These are phyloP conservation scores for Dolichotis patagonum DNA, from an alignment of 2,113 vertebrate species.

Conservation along the genomic window DNA sequence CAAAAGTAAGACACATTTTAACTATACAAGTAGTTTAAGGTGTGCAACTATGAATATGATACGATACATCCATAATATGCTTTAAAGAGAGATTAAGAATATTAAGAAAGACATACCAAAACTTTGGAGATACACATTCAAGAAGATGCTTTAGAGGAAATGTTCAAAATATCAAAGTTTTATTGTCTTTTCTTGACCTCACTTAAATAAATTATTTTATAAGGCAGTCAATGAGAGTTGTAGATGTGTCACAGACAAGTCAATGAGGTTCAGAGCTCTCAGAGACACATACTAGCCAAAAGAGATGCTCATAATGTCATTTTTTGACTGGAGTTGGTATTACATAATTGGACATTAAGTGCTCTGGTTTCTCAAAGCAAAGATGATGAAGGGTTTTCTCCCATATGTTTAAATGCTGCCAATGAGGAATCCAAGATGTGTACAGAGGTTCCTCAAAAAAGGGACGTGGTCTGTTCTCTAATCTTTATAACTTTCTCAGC, in stretches of 20 bases:
- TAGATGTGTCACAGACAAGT: not conserved
- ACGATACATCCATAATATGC: not conserved
- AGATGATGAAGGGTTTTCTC: not conserved
- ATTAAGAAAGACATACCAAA: not conserved
- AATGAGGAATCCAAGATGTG: not conserved
- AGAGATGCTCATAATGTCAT: not conserved
- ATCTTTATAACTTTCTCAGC: not conserved
- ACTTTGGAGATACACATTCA: not conserved
- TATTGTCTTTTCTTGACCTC: not conserved
- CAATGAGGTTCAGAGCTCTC: not conserved
- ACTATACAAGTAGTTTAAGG: not conserved
- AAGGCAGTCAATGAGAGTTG: not conserved
- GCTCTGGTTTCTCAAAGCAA: not conserved
- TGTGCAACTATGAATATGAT: not conserved
- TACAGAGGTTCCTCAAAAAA: not conserved
- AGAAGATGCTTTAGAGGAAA: not conserved
- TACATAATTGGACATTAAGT: not conserved
- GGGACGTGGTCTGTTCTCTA: no score
- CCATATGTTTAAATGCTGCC: not conserved
- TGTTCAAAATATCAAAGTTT: not conserved
- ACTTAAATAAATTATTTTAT: not conserved
- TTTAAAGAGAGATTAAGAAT: constrained; percentile 40
- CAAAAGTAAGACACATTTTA: not conserved
- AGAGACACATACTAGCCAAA: not conserved
- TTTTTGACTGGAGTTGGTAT: not conserved